Conservation (phyloP, 2,113 vertebrate species). For the Apus apus region DNA sequence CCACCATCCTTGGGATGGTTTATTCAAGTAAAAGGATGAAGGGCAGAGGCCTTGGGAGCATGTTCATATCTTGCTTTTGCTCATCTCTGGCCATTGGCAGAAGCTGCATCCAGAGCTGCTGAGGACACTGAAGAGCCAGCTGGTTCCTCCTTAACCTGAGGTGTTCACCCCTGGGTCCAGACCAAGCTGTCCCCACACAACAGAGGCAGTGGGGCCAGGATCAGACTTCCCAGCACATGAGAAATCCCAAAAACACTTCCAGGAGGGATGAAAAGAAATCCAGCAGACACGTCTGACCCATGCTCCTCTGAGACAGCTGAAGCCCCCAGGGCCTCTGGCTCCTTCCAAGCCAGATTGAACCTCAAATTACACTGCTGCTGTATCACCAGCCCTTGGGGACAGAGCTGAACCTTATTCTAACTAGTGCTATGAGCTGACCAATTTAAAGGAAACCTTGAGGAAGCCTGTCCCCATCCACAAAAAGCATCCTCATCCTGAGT, state of each 20-base stretch:
- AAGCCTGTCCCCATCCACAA: background rate
- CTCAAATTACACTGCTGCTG: background rate
- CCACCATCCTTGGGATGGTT: background rate
- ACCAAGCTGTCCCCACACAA: background rate
- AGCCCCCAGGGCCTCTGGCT: background rate
- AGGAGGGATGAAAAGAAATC: background rate
- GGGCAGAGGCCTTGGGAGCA: rapidly evolving
- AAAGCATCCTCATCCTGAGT: background rate
- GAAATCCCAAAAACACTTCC: background rate
- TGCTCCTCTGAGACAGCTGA: rapidly evolving
- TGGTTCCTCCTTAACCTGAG: background rate
- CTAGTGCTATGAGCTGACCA: background rate
- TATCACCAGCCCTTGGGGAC: background rate
- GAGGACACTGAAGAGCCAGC: background rate
- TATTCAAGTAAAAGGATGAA: background rate
- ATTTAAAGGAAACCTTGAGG: background rate
- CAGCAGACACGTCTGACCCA: background rate
- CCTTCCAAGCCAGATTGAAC: background rate
- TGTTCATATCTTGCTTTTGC: rapidly evolving
- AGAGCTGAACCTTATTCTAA: background rate
- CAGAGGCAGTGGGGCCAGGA: background rate
- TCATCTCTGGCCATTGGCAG: background rate
- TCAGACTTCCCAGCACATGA: background rate
- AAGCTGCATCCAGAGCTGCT: background rate
- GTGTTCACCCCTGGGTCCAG: background rate